Conservation (phyloP, 2,797 vertebrate species). For the Cryptoprocta ferox region DNA sequence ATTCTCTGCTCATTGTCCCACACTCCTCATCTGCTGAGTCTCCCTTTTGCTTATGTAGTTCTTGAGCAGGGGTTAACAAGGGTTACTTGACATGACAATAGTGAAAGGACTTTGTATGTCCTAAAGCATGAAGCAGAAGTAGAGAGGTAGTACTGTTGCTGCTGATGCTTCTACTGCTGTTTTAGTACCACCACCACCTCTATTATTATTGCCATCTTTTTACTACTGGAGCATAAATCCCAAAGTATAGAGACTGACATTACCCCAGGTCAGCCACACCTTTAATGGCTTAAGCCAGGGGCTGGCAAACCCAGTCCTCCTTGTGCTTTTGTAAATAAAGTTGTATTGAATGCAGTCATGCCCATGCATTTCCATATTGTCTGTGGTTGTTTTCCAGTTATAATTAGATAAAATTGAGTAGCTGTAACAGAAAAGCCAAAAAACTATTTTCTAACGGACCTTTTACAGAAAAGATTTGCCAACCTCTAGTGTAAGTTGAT, state of each 20-base stretch:
- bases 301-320: background rate
- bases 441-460: background rate
- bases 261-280: background rate
- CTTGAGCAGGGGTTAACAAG: background rate
- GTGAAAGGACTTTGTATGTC: background rate
- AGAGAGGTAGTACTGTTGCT: background rate
- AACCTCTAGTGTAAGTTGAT: background rate
- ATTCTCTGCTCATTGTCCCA: background rate
- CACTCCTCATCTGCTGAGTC: background rate
- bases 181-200: background rate
- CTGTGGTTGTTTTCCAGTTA: background rate
- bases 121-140: background rate
- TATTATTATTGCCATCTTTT: rapidly evolving
- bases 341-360: background rate
- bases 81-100: background rate
- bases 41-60: background rate
- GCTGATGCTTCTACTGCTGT: too few species aligned
- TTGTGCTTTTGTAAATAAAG: background rate
- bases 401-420: background rate
- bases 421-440: background rate
- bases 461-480: background rate
- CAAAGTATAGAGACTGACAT: background rate
- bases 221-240: background rate
- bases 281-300: background rate
- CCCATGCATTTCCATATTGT: background rate